Conservation (phyloP, 2,888 invertebrate genomes). For the Lamellibrachia columna region DNA sequence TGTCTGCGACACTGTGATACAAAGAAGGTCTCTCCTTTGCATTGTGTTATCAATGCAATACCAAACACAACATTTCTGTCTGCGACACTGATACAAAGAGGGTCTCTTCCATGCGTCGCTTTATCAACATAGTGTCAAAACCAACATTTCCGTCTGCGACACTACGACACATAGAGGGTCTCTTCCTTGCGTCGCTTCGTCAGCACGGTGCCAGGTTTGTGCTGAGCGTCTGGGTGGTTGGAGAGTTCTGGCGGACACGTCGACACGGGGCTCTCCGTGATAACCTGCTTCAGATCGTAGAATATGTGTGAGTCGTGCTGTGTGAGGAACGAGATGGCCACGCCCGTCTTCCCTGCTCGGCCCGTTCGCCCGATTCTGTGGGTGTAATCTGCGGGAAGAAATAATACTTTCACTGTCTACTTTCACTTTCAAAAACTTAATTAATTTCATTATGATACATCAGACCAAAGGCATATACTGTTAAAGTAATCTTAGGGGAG, state of each 20-base stretch:
- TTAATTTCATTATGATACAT: not conserved
- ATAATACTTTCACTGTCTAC: not conserved
- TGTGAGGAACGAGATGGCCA: slow-evolving; percentile 95
- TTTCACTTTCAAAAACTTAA: not conserved
- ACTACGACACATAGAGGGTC: slow-evolving; percentile 40
- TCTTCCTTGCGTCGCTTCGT: slow-evolving; percentile 76
- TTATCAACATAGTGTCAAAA: not conserved
- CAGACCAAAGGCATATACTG: no score
- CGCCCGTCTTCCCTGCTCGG: slow-evolving; percentile 96
- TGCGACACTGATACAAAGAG: not conserved
- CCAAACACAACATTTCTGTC: not conserved
- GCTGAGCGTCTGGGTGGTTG: slow-evolving; percentile 98
- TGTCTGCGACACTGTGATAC: no score
- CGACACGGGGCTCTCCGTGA: slow-evolving; percentile 86
- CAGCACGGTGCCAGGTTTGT: slow-evolving; percentile 93
- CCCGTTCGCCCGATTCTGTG: slow-evolving; percentile 98
- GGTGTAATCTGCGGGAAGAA: slow-evolving; percentile 72
- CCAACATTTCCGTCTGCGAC: not conserved
- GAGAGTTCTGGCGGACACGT: slow-evolving; percentile 94
- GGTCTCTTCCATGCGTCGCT: not conserved
- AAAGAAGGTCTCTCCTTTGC: no score
- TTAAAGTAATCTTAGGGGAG: no score
- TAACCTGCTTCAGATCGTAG: slow-evolving; percentile 94
- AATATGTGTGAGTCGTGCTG: slow-evolving; percentile 95
- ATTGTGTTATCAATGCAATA: not conserved